Percentiles rank a stretch among this genome's conserved stretches.
phyloP scores from a whole-genome alignment of 2,888 invertebrate genomes.

The Anodontia alba region DNA sequence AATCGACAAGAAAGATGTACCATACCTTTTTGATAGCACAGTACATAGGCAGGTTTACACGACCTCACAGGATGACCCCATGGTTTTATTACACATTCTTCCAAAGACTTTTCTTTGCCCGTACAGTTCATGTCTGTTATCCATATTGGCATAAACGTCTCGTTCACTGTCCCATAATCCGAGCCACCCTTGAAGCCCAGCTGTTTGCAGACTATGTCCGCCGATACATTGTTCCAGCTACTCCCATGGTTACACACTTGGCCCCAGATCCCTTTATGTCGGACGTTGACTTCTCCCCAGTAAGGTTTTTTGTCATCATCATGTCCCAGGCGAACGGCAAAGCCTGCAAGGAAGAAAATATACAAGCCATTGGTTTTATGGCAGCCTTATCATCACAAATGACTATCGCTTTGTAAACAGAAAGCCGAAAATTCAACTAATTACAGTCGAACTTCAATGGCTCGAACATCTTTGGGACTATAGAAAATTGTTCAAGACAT shows the following conservation, averaged over 20 bases:
- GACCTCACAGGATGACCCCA: conserved; percentile 70
- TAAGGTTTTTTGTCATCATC: conserved; percentile 32
- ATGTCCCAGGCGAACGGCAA: conserved; percentile 58
- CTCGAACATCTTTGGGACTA: too few relatives aligned
- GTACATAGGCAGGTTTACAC: conserved; percentile 68
- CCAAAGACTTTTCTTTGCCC: conserved; percentile 69
- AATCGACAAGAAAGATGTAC: too few relatives aligned
- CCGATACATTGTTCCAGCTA: conserved; percentile 70
- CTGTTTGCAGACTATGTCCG: conserved; percentile 65
- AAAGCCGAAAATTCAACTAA: too few relatives aligned
- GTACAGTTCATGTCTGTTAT: conserved; percentile 71
- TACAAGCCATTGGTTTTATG: too few relatives aligned
- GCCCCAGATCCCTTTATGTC: conserved; percentile 68
- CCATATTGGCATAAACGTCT: conserved; percentile 66
- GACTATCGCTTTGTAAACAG: too few relatives aligned
- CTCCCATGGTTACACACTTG: conserved; percentile 68
- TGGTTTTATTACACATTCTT: conserved; percentile 63
- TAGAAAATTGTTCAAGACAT: too few relatives aligned
- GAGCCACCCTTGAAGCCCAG: conserved; percentile 86
- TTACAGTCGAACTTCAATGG: too few relatives aligned
- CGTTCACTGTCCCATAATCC: conserved; percentile 67
- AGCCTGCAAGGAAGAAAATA: conserved; percentile 49
- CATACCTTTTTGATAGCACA: conserved; percentile 67
- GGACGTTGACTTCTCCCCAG: conserved; percentile 71
- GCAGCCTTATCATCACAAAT: too few relatives aligned